Base-by-base conservation (phyloP, 2,797 vertebrate species). In the Lycodopsis pacificus region DNA sequence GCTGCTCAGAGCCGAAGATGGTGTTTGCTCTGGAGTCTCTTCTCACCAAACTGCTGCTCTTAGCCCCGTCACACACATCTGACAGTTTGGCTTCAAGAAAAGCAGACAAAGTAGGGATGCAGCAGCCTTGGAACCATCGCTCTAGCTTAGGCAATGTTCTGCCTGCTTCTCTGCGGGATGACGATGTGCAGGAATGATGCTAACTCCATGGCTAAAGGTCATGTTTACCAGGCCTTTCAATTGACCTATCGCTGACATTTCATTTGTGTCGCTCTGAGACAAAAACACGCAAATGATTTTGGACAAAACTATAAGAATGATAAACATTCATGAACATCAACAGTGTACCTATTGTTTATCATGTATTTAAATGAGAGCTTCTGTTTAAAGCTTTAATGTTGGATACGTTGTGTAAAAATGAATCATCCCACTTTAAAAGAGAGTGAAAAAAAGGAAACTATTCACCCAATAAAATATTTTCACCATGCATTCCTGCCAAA, bases 11-110 rank as follows among this genome's bases (percentile, higher is more conserved):
- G 71, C 67, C 63, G 58, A 62, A 74, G 76, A 64, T 4, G 4
- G 38, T 92, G 88, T 94, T 94, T 94, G 84, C 85, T 81, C 85
- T 85, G 65, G 54, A 78, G 86, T 71, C 87, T 91, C 81, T 88
- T 93, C 93, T 93, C 94, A 95, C 92, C 93, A 89, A 88, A 90
- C 91, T 92, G 93, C 88, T 83, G 89, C 86, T 85, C 82, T 87
- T 76, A 63, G 68, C 87, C 82, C 78, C 51, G 34, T 86, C 82
- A 40, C 86, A 84, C 76, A 70, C 74, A 88, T 84, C 80, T 89
- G 86, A 88, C 87, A 93, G 91, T 91, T 93, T 92, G 91, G 86
- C 87, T 91, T 89, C 74, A 86, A 75, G 10, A 9, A 59, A 40
- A 59, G 19, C 32, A 67, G 30, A 13, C n/a, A 62, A 62, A 57